Evolutionary conservation across 92 coral and sea anemone genomes (phyloP), one percentile per base, ranked within the genome.

Genomic region (Phymanthus crucifer): DNA sequence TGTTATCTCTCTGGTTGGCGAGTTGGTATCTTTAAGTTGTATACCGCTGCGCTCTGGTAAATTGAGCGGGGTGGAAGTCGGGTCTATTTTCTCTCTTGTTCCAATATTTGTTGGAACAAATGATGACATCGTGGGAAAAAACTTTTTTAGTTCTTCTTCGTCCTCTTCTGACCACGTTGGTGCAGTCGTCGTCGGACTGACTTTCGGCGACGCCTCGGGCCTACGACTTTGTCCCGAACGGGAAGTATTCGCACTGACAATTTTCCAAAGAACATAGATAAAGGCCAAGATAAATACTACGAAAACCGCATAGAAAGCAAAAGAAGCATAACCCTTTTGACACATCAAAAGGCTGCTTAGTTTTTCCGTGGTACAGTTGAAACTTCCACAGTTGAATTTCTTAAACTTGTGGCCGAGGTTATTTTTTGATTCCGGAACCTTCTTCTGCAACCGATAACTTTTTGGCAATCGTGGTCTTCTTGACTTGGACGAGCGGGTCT

Each of bases 251-350:
- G 94, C 87, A 68, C 98, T 90, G 48, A 96, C 99, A 34, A 96
- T 91, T 83, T 96, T 96, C 90, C 99, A 92, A 75, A 96, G 84
- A 40, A 91, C 87, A 33, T 96, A 96, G 2, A 96, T 77, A 69
- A 96, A 89, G 13, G 92, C 91, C 74, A 89, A 72, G 19, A 96
- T 85, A 73, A 96, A 84, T 46, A 96, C 37, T 21, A 91, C 68
- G 75, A 96, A 87, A 5, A 93, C 76, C 24, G 95, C 98, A 47
- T 96, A 96, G 75, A 96, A 91, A 13, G 97, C 93, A 70, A 96
- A 91, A 7, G 99, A 96, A 45, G 93, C 94, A 74, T 92, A 92
- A 5, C 95, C 97, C 69, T 90, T 93, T 43, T 96, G 91, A 79
- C 99, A 96, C 65, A 90, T 86, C 69, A 96, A 83, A 24, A 96